Base-by-base conservation (phyloP, 2,888 invertebrate genomes). In the Drosophila atripex region DNA sequence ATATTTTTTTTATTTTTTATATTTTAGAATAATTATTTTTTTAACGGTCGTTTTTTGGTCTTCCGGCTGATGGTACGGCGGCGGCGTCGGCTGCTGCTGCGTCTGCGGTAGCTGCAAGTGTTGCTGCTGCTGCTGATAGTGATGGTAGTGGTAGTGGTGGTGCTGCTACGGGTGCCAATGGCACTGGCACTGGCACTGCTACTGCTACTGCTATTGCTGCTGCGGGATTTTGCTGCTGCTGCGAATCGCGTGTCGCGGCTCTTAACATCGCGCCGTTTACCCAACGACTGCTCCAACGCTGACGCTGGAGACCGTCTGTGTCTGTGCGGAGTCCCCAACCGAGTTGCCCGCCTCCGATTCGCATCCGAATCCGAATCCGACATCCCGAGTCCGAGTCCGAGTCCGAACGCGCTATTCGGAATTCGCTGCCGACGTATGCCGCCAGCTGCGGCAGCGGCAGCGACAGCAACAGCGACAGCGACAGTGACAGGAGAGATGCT, bases 261-360 rank as follows among this genome's bases (percentile, higher is more conserved):
- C 90, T 89, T 84, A 83, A 84, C 90, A 90, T 90, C 90, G 90
- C 90, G 90, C 87, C 90, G 90, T 90, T 82, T 90, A 86, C 88
- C 86, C 89, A 90, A 89, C 90, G 89, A 90, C 90, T 90, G 86
- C 43, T 21, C 43, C 43, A 43, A 43, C 39, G 39, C 83, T 79
- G 82, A 71, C 88, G 88, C 89, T 90, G 87, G 88, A 90, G 89
- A 88, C 89, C 84, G 58, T 41, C 65, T 59, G 68, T 50, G 60
- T 28, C 28, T 28, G 28, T 28, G 35, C 41, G 57, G 51, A 58
- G 21, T 43, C 18, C 21, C 43, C 43, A 21, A 63, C 56, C 66
- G 53, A 49, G 23, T 56, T 53, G 38, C 53, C 51, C 32, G 28
- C 28, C 28, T 2, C 50, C 51, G 46, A 47, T 41, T 32, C 56